These are phyloP conservation scores for Trachymyrmex septentrionalis DNA, from an alignment of 1,140 invertebrate species.

Conservation along the genomic window DNA sequence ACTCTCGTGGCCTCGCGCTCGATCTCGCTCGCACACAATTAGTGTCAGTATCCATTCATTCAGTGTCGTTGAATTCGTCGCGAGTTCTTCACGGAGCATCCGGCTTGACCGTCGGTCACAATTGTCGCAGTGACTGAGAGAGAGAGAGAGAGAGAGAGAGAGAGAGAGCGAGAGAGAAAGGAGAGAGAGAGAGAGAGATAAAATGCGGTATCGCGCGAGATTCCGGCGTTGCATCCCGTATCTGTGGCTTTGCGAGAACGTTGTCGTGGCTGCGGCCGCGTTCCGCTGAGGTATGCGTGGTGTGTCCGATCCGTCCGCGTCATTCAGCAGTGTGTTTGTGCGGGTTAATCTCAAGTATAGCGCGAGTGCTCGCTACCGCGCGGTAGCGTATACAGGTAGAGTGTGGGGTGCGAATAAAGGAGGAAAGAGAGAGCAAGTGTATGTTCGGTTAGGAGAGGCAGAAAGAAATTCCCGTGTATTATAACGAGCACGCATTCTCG, in stretches of 20 bases:
- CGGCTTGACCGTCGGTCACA: constrained; percentile 21
- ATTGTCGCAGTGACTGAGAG: neutral
- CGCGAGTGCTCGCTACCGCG: constrained; percentile 33
- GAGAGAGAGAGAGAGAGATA: constrained; percentile 73
- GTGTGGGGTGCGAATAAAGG: constrained; percentile 58
- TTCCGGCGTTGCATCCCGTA: constrained; percentile 73
- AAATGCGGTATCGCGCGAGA: constrained; percentile 79
- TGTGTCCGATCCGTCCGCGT: constrained; percentile 27
- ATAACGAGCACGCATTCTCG: neutral
- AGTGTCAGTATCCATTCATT: constrained; percentile 55
- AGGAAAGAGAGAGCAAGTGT: neutral
- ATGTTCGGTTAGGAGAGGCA: neutral
- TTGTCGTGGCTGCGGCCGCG: constrained; percentile 51
- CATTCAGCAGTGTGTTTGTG: constrained; percentile 58
- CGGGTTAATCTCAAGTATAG: constrained; percentile 64
- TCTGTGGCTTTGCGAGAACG: constrained; percentile 72
- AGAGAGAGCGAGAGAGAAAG: neutral
- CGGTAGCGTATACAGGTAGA: constrained; percentile 45
- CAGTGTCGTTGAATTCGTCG: constrained; percentile 66
- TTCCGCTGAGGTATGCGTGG: constrained; percentile 67
- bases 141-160: neutral
- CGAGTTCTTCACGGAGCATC: constrained; percentile 35
- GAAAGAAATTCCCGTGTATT: neutral
- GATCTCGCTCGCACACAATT: neutral
- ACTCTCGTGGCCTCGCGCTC: constrained; percentile 46